These are phyloP conservation scores for Gymnoscelis rufifasciata DNA, from an alignment of 2,888 invertebrate genomes.

Conservation along the genomic window DNA sequence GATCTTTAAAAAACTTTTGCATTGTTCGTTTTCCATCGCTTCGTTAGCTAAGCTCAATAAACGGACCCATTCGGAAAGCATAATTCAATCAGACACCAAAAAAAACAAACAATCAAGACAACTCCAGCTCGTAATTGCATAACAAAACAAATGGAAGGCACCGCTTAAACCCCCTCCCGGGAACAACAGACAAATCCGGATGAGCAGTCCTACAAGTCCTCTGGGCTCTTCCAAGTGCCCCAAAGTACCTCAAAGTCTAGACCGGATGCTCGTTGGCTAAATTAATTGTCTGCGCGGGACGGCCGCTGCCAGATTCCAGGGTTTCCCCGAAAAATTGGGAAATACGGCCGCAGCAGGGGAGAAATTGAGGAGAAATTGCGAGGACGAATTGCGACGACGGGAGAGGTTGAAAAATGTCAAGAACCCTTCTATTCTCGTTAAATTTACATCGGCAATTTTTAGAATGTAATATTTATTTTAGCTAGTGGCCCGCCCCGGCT, in stretches of 20 bases:
- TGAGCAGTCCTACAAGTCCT: slow-evolving; percentile 26
- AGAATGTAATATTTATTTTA: background rate
- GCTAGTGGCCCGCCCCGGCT: too few species aligned
- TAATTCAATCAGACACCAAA: background rate
- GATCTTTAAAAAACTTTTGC: too few species aligned
- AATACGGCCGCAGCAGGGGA: too few species aligned
- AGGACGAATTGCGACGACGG: background rate
- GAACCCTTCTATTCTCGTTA: background rate
- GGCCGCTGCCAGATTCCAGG: slow-evolving; percentile 5
- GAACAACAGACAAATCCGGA: slow-evolving; percentile 9
- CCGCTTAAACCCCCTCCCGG: slow-evolving; percentile 5
- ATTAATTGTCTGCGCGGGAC: slow-evolving; percentile 45
- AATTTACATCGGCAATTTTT: background rate
- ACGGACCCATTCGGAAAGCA: background rate
- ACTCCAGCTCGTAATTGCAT: background rate
- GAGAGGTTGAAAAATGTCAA: background rate
- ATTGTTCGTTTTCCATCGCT: too few species aligned
- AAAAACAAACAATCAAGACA: background rate
- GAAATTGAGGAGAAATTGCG: background rate
- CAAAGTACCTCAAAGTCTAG: slow-evolving; percentile 41
- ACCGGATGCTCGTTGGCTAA: slow-evolving; percentile 47
- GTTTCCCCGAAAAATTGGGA: slow-evolving; percentile 1
- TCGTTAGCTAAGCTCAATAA: too few species aligned
- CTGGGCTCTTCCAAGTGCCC: slow-evolving; percentile 12
- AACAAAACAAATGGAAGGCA: slow-evolving; percentile 6